Evolutionary conservation across 1,140 invertebrate species (phyloP).

Genomic region (Zaprionus africanus): DNA sequence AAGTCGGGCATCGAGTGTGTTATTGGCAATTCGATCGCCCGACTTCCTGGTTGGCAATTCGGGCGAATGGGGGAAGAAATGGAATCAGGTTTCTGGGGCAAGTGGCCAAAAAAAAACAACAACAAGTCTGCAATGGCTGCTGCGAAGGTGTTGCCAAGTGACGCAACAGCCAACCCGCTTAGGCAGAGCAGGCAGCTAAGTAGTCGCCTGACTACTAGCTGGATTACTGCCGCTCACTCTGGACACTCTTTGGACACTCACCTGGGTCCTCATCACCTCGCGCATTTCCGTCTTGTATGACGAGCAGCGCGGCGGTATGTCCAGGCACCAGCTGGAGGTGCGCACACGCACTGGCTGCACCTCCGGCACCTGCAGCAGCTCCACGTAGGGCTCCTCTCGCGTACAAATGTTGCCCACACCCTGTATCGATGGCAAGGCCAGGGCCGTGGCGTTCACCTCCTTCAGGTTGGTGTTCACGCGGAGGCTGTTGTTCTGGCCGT

Average conservation of each 20-base stretch:
- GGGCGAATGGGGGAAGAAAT: conserved; percentile 37
- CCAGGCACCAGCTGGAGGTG: conserved; percentile 89
- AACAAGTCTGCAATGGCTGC: conserved; percentile 46
- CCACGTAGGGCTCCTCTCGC: conserved; percentile 85
- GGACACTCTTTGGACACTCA: conserved; percentile 56
- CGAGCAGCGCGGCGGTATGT: conserved; percentile 89
- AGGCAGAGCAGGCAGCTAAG: conserved; percentile 65
- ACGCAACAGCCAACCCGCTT: conserved; percentile 49
- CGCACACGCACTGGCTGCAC: conserved; percentile 87
- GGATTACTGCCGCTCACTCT: background rate
- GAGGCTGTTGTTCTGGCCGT: conserved; percentile 56
- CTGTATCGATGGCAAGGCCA: conserved; percentile 60
- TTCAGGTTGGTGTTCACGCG: conserved; percentile 66
- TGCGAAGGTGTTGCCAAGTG: conserved; percentile 67
- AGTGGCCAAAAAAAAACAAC: conserved; percentile 48
- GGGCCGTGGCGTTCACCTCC: conserved; percentile 44
- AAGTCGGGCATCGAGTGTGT: conserved; percentile 49
- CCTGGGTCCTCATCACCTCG: conserved; percentile 86
- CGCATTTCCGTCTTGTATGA: conserved; percentile 87
- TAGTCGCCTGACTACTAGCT: too few relatives aligned
- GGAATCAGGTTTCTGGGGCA: conserved; percentile 75
- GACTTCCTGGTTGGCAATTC: conserved; percentile 62
- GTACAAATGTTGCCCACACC: conserved; percentile 69
- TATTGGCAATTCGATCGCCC: conserved; percentile 55
- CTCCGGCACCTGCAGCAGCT: conserved; percentile 85